Conservation (phyloP, 2,797 vertebrate species). For the Pipistrellus nathusii region DNA sequence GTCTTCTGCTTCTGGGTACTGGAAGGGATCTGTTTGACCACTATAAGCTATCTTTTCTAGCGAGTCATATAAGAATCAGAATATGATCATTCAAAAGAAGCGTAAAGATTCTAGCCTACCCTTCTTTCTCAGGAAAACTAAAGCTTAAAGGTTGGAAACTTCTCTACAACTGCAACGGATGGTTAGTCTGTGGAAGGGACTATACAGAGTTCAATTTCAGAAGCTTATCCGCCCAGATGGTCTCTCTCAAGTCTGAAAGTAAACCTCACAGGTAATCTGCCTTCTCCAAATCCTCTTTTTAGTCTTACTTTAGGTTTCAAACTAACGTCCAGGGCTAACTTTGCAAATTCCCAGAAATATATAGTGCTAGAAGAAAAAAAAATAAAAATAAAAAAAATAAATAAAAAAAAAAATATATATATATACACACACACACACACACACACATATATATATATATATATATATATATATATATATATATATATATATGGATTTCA, state of each 20-base stretch:
- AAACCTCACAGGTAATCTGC: neutral
- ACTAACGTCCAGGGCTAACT: neutral
- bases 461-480: too few relatives aligned
- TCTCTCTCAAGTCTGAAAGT: neutral
- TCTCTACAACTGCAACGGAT: neutral
- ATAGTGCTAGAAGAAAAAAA: neutral
- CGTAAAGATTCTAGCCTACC: neutral
- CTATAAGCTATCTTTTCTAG: neutral
- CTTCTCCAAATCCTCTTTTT: neutral
- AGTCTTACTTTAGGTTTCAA: slow-evolving; percentile 6
- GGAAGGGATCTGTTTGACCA: neutral
- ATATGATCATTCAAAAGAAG: neutral
- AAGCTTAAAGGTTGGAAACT: neutral
- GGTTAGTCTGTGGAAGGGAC: neutral
- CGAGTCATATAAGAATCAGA: neutral
- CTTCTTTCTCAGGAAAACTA: neutral
- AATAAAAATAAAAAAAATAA: too few relatives aligned
- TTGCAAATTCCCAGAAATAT: slow-evolving; percentile 29
- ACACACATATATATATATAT: too few relatives aligned
- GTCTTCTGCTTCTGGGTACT: neutral
- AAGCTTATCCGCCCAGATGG: neutral
- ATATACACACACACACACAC: too few relatives aligned
- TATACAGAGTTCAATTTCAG: neutral
- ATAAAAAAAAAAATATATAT: too few relatives aligned
- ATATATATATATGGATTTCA: neutral